phyloP scores from a whole-genome alignment of 2,888 invertebrate species.

The Reticulitermes lucifugus region DNA sequence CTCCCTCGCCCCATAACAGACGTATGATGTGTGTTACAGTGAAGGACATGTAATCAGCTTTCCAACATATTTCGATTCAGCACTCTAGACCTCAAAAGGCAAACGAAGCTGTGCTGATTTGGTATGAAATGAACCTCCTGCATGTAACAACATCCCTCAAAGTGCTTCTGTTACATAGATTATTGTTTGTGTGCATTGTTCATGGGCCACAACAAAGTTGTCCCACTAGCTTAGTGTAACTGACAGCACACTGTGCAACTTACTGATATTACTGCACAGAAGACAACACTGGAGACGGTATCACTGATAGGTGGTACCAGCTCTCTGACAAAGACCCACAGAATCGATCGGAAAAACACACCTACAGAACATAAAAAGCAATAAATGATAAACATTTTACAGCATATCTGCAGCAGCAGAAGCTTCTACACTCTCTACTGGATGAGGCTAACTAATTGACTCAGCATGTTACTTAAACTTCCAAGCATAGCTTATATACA shows the following conservation, averaged over 20 bases:
- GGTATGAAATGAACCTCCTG: not conserved
- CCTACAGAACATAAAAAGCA: constrained; percentile 64
- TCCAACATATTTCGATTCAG: no score
- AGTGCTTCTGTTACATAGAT: not conserved
- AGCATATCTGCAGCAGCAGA: no score
- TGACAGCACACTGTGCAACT: constrained; percentile 59
- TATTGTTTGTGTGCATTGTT: not conserved
- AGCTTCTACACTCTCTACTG: no score
- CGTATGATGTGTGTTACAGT: no score
- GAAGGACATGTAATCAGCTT: no score
- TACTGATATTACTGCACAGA: constrained; percentile 80
- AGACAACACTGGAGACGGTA: constrained; percentile 75
- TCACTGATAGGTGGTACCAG: constrained; percentile 74
- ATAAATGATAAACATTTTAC: no score
- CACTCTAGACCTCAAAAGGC: no score
- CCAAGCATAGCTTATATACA: no score
- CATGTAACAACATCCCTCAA: not conserved
- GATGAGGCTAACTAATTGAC: no score
- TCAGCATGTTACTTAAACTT: no score
- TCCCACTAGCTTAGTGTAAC: not conserved
- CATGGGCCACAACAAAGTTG: not conserved
- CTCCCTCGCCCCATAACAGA: no score
- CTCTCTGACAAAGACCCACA: constrained; percentile 77
- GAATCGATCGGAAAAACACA: constrained; percentile 74
- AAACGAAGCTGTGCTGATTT: no score